Base-by-base conservation (phyloP, 2,113 vertebrate genomes). In the Rhabdornis inornatus region DNA sequence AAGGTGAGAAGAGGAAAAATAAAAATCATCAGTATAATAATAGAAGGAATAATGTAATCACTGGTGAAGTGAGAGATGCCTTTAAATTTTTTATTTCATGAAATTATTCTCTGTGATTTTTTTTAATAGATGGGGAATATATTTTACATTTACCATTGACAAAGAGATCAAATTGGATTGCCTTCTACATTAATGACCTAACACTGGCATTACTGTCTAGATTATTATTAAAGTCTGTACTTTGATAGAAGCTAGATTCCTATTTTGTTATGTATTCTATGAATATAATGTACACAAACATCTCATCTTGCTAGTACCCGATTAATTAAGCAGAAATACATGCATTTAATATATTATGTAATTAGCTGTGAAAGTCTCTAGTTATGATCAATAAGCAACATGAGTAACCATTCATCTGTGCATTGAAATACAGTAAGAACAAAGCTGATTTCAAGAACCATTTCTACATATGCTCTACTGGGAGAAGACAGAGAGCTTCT, bases 241-340 rank as follows among this genome's bases (percentile, higher is more conserved):
- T 65, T 76, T 40, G 18, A 53, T 39, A 49, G 55, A 90, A 79
- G 20, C 15, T 40, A 70, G 37, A 61, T 78, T 91, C 39, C 16
- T 80, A 13, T 91, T 87, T 94, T 70, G 11, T 61, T 64, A 24
- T 18, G 19, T 47, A 45, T 55, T 90, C 31, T 59, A 77, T 42
- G 45, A 93, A 66, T 75, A 85, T n/a, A 91, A 50, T 13, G 12
- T 27, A 80, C 33, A 72, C 47, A 87, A 93, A 42, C 49, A 71
- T 52, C 49, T 85, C 53, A 45, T 66, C 55, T 31, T 72, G 37
- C 63, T 70, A 84, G 27, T 30, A 47, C 42, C 75, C 81, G 44
- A 92, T 77, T 91, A 92, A 91, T 81, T 94, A 81, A 63, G 56
- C 72, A 90, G 49, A 96, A 91, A 92, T 57, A 40, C 15, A 60